These are phyloP conservation scores for Tragelaphus buxtoni DNA, from an alignment of 2,113 vertebrate genomes.

Conservation along the genomic window DNA sequence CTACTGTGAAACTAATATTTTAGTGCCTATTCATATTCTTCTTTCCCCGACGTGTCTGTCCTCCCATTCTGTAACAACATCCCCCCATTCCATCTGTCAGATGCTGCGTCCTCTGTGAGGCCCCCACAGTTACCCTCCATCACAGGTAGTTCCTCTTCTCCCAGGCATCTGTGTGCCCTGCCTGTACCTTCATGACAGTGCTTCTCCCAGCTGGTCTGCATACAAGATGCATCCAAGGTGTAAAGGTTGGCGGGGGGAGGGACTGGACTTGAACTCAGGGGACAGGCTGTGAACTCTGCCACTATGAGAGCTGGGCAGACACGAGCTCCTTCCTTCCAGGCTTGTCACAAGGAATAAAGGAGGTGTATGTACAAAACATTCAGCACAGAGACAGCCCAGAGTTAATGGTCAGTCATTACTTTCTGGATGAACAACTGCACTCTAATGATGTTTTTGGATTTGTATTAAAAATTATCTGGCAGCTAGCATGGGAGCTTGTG, in stretches of 20 bases:
- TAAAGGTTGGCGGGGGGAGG: neutral
- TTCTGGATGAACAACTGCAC: neutral
- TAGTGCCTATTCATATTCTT: fast-evolving
- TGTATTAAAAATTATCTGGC: neutral
- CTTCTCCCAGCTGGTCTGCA: too few species aligned
- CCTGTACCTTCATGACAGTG: neutral
- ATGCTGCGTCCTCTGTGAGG: neutral
- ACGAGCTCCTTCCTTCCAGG: neutral
- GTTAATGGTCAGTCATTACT: fast-evolving
- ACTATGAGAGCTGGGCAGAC: neutral
- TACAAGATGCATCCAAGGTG: fast-evolving
- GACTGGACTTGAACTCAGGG: neutral
- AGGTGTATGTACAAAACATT: fast-evolving
- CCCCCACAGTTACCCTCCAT: fast-evolving
- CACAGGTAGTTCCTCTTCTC: neutral
- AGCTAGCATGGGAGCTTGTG: neutral
- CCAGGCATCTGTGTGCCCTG: fast-evolving
- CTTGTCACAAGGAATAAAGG: neutral
- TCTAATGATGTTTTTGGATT: neutral
- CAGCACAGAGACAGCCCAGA: neutral
- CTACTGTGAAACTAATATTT: neutral
- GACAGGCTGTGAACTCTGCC: neutral
- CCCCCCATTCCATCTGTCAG: too few species aligned
- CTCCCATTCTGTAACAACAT: neutral
- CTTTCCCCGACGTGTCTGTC: neutral